These are phyloP conservation scores for Platygyra sinensis DNA, from an alignment of 64 coral and sea anemone species.

Conservation along the genomic window DNA sequence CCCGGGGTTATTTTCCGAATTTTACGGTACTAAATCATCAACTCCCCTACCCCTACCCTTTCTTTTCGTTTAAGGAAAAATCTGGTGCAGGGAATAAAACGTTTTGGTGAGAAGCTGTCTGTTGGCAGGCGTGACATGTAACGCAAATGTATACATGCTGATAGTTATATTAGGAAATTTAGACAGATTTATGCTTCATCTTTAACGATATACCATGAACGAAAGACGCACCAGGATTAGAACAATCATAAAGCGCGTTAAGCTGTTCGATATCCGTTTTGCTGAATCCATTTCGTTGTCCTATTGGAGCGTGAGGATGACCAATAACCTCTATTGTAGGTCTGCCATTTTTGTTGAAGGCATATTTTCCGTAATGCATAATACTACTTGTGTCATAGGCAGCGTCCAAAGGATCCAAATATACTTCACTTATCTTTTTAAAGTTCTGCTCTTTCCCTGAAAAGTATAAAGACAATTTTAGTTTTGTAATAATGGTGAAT, in stretches of 20 bases:
- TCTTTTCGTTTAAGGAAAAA: no score
- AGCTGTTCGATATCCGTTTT: slow-evolving; percentile 36
- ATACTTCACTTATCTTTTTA: not conserved
- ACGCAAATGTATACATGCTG: no score
- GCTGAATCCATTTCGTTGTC: not conserved
- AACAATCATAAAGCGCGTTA: slow-evolving; percentile 33
- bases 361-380: slow-evolving; percentile 31
- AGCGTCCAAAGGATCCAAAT: not conserved
- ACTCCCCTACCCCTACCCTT: no score
- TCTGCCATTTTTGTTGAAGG: slow-evolving; percentile 30
- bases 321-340: slow-evolving; percentile 32
- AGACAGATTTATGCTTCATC: no score
- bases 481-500: no score
- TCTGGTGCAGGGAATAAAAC: no score
- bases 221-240: not conserved
- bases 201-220: not conserved
- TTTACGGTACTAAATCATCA: no score
- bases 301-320: not conserved
- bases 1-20: no score
- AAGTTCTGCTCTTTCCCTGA: slow-evolving; percentile 10
- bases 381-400: slow-evolving; percentile 3
- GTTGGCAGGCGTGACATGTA: no score
- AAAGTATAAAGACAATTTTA: not conserved
- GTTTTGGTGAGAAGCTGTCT: no score
- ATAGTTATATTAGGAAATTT: no score